phyloP scores from a whole-genome alignment of 2,888 invertebrate species.

The Charanyca ferruginea region DNA sequence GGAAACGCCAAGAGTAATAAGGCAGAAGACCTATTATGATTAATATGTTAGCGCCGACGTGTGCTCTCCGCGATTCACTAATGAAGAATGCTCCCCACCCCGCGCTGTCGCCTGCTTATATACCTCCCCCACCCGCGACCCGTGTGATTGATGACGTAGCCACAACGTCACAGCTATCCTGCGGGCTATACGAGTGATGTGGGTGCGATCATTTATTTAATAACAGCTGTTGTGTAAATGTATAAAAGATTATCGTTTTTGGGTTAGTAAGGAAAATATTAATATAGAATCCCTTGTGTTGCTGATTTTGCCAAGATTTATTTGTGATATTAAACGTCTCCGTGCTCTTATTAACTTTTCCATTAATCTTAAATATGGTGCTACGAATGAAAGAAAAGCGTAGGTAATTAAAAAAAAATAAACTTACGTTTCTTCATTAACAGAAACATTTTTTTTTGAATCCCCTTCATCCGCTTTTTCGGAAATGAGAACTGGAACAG shows the following conservation, averaged over 20 bases:
- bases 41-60: constrained; percentile 78
- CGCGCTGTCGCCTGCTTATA: constrained; percentile 72
- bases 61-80: constrained; percentile 75
- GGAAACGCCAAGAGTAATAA: constrained; percentile 70
- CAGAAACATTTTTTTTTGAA: constrained; percentile 38
- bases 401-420: constrained; percentile 28
- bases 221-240: constrained; percentile 69
- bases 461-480: constrained; percentile 34
- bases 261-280: constrained; percentile 58
- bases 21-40: constrained; percentile 75
- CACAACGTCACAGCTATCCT: constrained; percentile 77
- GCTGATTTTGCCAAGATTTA: constrained; percentile 23
- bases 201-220: constrained; percentile 81
- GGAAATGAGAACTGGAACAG: constrained; percentile 59
- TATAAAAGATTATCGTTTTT: constrained; percentile 68
- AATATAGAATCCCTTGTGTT: constrained; percentile 40
- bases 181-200: constrained; percentile 74
- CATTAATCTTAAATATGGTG: constrained; percentile 24
- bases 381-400: neutral
- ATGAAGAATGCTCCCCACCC: constrained; percentile 81
- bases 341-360: constrained; percentile 7
- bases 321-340: constrained; percentile 38
- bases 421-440: constrained; percentile 43
- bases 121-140: constrained; percentile 69
- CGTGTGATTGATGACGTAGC: constrained; percentile 85